Base-by-base conservation (phyloP, 2,888 invertebrate species). In the Melieria crassipennis region DNA sequence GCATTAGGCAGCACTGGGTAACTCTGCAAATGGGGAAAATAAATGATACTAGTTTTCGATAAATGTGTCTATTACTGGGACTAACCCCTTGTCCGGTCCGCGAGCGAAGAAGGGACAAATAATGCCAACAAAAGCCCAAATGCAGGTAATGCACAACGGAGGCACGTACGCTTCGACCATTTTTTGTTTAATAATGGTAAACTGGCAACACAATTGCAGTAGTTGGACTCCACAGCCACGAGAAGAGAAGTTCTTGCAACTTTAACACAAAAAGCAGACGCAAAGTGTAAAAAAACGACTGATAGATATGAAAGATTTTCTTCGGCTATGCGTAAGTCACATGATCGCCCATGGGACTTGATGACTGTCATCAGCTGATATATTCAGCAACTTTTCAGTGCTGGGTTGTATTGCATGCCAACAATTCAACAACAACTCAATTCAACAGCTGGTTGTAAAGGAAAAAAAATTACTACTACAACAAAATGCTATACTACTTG, bases 1-100 rank as follows among this genome's bases (percentile, higher is more conserved):
- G 78, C 86, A 85, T 85, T 57, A 85, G 79, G 76, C 85, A 86
- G 74, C 85, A 85, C 75, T 85, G 85, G 61, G 80, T 84, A 56
- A 85, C 81, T 56, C 85, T 85, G 73, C 58, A 43, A 69, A 73
- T 7, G 1, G 16, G 48, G 50, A 46, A 11, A 46, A 55, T 43
- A 30, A 30, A 30, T 56, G 42, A 62, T 42, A 62, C 46, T 50
- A 60, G 30, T 66, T 45, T 46, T 11, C 13, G 52, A 43, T 48
- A 55, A 47, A 65, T 46, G 52, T 16, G 9, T 46, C 9, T n/a
- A 7, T 43, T 11, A 30, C 43, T 62, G 5, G 42, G 11, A 75
- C 80, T 81, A 75, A 85, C 85, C 86, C 85, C 72, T 81, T 81
- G 75, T 84, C 85, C 16, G 85, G 85, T 57, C 85, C 85, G 43